A percentile compares a stretch with the other conserved stretches of the same genome.
Conservation (phyloP, 2,113 vertebrate species). For the Pollachius pollachius region DNA sequence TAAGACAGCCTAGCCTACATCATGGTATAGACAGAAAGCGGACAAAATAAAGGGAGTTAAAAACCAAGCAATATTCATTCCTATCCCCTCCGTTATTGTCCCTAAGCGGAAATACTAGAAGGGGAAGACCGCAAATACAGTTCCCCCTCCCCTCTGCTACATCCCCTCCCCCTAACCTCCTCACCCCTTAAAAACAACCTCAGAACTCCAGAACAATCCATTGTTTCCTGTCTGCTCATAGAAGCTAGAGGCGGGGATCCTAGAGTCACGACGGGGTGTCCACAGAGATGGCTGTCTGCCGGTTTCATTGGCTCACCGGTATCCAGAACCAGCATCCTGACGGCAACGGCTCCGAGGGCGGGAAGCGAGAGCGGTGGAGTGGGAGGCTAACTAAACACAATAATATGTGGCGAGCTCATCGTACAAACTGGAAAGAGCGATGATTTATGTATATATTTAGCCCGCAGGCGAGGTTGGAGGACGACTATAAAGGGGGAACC, state of each 20-base stretch:
- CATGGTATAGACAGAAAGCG: not conserved
- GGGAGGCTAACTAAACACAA: slow-evolving; percentile 53
- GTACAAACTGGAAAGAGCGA: slow-evolving; percentile 33
- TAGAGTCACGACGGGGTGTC: slow-evolving; percentile 37
- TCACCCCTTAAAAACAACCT: not conserved
- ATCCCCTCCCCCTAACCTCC: not conserved
- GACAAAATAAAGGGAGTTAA: not conserved
- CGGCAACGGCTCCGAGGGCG: slow-evolving; percentile 31
- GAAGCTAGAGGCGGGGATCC: slow-evolving; percentile 10
- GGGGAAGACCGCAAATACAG: not conserved
- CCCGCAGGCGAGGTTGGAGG: slow-evolving; percentile 16
- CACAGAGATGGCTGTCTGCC: slow-evolving; percentile 45
- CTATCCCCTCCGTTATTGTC: not conserved
- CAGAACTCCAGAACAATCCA: slow-evolving; percentile 29
- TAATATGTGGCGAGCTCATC: slow-evolving; percentile 34
- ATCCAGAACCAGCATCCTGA: slow-evolving; percentile 47
- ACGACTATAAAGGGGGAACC: slow-evolving; percentile 11
- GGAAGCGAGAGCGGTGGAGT: slow-evolving; percentile 52
- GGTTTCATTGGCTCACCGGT: slow-evolving; percentile 48
- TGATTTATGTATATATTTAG: slow-evolving; percentile 30
- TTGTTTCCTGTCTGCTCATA: slow-evolving; percentile 46
- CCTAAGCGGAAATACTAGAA: not conserved
- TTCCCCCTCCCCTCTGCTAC: not conserved
- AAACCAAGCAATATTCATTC: no score
- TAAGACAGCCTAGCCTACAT: no score